Percentiles rank a stretch among this genome's conserved stretches.
Conservation (phyloP, 2,888 invertebrate species). For the Tetanocera ferruginea region DNA sequence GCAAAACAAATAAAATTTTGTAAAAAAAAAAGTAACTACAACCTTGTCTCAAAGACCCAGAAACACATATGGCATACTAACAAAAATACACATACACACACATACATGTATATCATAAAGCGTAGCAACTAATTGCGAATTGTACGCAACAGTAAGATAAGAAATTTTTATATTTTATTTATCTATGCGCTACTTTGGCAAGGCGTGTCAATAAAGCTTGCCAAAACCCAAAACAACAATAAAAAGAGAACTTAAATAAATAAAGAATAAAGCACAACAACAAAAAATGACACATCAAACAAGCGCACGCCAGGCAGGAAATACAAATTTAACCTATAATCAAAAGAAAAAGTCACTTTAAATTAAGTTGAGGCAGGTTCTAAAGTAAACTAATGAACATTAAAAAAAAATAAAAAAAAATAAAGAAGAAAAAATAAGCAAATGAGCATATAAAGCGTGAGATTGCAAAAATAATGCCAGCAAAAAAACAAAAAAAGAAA, state of each 20-base stretch:
- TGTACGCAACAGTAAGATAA: conserved; percentile 42
- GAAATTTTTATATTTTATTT: conserved; percentile 50
- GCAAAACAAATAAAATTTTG: neutral
- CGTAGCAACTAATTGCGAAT: neutral
- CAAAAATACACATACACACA: conserved; percentile 12
- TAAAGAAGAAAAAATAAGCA: neutral
- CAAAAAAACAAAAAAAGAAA: too few species aligned
- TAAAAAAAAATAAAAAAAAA: neutral
- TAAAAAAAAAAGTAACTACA: neutral
- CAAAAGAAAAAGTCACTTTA: neutral
- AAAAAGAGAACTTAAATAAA: neutral
- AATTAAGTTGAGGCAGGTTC: conserved; percentile 54
- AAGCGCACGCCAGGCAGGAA: conserved; percentile 52
- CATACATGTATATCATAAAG: neutral
- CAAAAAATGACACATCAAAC: conserved; percentile 29
- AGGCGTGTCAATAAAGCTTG: conserved; percentile 52
- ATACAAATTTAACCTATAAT: conserved; percentile 43
- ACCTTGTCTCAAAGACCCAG: neutral
- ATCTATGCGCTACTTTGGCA: conserved; percentile 42
- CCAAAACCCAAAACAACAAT: conserved; percentile 7
- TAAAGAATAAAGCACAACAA: neutral
- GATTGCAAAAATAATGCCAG: too few species aligned
- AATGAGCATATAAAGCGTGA: too few species aligned
- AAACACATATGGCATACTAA: conserved; percentile 4
- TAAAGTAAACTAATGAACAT: neutral